A percentile compares a stretch with the other conserved stretches of the same genome.
Evolutionary conservation across 37 sponge, comb jelly and placozoan species (phyloP).

Genomic region (Oopsacas minuta): DNA sequence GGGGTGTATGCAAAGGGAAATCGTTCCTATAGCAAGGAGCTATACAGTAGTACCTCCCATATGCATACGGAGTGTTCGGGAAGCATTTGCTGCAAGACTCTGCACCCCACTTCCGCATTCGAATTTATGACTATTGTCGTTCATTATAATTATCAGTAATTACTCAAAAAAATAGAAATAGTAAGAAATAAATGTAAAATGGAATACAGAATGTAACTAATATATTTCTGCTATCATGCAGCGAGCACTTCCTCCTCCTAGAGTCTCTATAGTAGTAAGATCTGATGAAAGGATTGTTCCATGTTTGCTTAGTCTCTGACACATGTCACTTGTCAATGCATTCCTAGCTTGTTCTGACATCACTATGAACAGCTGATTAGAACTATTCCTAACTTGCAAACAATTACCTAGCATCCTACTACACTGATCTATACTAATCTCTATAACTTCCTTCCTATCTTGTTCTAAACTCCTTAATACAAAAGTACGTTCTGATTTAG

Average conservation of each 20-base stretch:
- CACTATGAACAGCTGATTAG: slow-evolving; percentile 27
- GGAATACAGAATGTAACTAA: no score
- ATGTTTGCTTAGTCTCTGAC: neutral
- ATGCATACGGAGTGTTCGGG: no score
- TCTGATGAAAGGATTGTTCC: slow-evolving; percentile 23
- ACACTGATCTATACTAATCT: slow-evolving; percentile 25
- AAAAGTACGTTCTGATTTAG: neutral
- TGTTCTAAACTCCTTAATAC: slow-evolving; percentile 20
- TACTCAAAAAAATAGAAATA: no score
- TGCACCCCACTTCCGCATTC: no score
- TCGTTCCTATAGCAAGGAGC: no score
- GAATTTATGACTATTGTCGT: no score
- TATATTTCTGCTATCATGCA: slow-evolving; percentile 66
- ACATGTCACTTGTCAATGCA: slow-evolving; percentile 18
- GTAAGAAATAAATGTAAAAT: no score
- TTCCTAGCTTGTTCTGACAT: slow-evolving; percentile 46
- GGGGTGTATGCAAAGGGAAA: no score
- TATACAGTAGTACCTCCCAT: no score
- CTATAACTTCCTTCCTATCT: slow-evolving; percentile 22
- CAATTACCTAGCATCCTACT: slow-evolving; percentile 34
- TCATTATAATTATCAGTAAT: no score
- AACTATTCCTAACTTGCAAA: slow-evolving; percentile 26
- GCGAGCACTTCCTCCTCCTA: slow-evolving; percentile 62
- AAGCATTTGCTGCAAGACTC: no score
- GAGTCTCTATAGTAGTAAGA: slow-evolving; percentile 35